phyloP scores from a whole-genome alignment of 2,113 vertebrate species.

The Craseonycteris thonglongyai region DNA sequence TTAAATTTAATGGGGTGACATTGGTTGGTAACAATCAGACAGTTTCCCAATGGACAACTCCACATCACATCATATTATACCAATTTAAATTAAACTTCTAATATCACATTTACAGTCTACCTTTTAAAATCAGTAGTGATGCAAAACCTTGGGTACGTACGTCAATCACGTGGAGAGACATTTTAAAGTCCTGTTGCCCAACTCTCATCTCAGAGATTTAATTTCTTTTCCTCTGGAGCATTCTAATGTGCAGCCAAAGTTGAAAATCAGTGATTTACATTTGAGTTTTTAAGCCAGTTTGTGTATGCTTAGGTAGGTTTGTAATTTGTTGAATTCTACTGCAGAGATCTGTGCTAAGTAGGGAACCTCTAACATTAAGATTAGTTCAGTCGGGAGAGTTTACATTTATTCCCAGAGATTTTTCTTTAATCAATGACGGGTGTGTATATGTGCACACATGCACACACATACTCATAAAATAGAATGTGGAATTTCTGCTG shows the following conservation, averaged over 20 bases:
- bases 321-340: background rate
- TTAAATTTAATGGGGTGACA: too few relatives aligned
- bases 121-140: background rate
- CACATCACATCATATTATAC: too few relatives aligned
- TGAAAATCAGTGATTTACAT: background rate
- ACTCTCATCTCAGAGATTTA: background rate
- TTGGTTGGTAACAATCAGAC: too few relatives aligned
- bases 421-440: background rate
- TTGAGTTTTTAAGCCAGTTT: background rate
- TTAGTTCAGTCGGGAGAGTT: background rate
- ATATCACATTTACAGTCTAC: background rate
- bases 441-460: background rate
- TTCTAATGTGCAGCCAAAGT: background rate
- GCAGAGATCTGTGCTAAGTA: background rate
- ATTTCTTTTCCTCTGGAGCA: background rate
- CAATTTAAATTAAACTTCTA: background rate
- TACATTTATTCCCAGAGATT: background rate
- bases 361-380: background rate
- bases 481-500: background rate
- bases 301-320: background rate
- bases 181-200: background rate
- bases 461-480: background rate
- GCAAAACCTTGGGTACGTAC: background rate
- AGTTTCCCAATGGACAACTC: too few relatives aligned
- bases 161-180: background rate